Base-by-base conservation (phyloP, 2,797 vertebrate species). In the Melanotaenia pygmaea region DNA sequence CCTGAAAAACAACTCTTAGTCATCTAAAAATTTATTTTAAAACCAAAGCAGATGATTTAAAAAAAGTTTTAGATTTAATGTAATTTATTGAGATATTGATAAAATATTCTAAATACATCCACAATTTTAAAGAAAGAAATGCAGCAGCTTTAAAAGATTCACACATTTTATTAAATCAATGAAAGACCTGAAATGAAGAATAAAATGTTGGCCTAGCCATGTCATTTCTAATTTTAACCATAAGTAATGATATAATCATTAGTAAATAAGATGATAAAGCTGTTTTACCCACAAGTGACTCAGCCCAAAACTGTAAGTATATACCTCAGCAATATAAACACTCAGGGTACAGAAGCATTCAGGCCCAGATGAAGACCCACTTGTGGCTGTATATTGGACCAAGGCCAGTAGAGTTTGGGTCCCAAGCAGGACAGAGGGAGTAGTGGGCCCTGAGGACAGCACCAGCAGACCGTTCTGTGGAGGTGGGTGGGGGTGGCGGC, bases 391-490 rank as follows among this genome's bases (percentile, higher is more conserved):
- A 91, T 51, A 28, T 78, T 65, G 56, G 90, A 74, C 93, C 92
- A 94, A 3, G 88, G 84, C 93, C 91, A 93, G 84, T 89, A 94
- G 61, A 93, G 66, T 86, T 91, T 88, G 9, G 90, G 87, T 1
- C 84, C 51, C 69, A 92, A 61, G 63, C 85, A 90, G 66, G 91
- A 51, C 56, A 91, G 60, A 59, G 80, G 82, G 26, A 85, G 63
- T 8, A 65, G 54, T 7, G 81, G 83, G 78, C 64, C 38, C 30
- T 77, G 88, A 38, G 89, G 88, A 61, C 89, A 94, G 76, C 92
- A 93, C 92, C 93, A 94, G 58, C 87, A 94, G 26, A 72, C 34
- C 0, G 71, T 45, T 53, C 76, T 74, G 56, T 81, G 76, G 10
- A 71, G 67, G 10, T 47, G 78, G 57, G 51, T 0, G 0, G 88